A percentile compares a stretch with the other conserved stretches of the same genome.
These are phyloP conservation scores for Phrynocephalus guinanensis DNA, from an alignment of 2,797 vertebrate species.

Conservation along the genomic window DNA sequence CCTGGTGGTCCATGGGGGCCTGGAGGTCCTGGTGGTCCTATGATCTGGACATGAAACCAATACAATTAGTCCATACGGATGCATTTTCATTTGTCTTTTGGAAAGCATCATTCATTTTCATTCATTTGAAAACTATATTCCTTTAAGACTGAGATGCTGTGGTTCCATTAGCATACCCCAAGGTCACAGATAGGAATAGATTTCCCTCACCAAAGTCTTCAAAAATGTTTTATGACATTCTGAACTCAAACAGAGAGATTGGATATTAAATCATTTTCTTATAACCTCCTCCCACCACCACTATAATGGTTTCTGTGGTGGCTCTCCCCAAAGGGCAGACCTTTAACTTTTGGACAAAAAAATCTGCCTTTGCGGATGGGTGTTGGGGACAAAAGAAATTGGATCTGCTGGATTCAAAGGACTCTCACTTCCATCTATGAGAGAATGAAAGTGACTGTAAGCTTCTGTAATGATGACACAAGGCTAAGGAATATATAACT, in stretches of 20 bases:
- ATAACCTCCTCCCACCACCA: too few relatives aligned
- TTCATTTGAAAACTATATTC: background rate
- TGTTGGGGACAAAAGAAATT: background rate
- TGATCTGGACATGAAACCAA: constrained; percentile 84
- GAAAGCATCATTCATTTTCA: background rate
- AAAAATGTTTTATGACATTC: background rate
- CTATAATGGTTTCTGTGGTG: too few relatives aligned
- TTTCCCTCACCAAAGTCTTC: background rate
- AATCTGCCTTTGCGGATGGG: background rate
- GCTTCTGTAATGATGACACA: background rate
- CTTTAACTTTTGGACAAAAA: background rate
- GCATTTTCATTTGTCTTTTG: constrained; percentile 8
- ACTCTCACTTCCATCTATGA: background rate
- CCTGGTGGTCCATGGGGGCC: constrained; percentile 95
- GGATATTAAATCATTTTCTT: background rate
- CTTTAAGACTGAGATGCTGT: background rate
- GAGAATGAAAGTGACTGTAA: background rate
- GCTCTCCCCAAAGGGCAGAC: too few relatives aligned
- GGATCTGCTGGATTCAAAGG: background rate
- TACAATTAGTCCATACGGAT: constrained; percentile 41
- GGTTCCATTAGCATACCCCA: too few relatives aligned
- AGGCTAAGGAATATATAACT: background rate
- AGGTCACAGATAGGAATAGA: background rate
- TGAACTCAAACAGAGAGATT: background rate
- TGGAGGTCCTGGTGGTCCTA: constrained; percentile 89